Conservation (phyloP, 2,113 vertebrate species). For the Illadopsis cleaveri region DNA sequence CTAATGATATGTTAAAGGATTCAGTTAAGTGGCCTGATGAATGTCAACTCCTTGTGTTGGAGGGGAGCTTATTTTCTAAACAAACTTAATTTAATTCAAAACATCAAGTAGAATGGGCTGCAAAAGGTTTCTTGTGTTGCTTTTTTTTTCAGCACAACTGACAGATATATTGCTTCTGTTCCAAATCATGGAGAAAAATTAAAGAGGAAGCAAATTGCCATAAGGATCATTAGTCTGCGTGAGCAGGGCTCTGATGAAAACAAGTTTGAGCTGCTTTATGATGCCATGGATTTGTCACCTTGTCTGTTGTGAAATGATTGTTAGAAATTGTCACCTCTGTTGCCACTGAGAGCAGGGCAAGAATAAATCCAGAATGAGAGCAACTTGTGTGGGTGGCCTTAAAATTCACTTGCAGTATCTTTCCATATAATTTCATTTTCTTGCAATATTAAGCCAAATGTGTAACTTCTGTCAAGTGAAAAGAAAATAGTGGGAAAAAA, state of each 20-base stretch:
- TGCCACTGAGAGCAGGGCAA: neutral
- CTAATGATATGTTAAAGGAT: neutral
- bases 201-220: neutral
- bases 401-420: neutral
- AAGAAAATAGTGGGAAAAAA: neutral
- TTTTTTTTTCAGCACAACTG: neutral
- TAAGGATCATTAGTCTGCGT: neutral
- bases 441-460: neutral
- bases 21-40: neutral
- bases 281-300: neutral
- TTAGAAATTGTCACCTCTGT: neutral
- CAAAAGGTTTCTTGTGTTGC: neutral
- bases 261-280: neutral
- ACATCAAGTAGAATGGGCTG: neutral
- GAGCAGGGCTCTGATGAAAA: neutral
- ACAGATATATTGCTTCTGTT: neutral
- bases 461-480: neutral
- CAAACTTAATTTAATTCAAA: neutral
- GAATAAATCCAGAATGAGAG: neutral
- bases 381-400: neutral
- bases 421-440: neutral
- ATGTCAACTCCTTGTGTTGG: neutral
- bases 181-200: neutral
- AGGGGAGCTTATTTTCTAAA: neutral
- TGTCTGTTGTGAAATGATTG: neutral